phyloP scores from a whole-genome alignment of 2,888 invertebrate genomes.

The Phoenoteleia sp. region DNA sequence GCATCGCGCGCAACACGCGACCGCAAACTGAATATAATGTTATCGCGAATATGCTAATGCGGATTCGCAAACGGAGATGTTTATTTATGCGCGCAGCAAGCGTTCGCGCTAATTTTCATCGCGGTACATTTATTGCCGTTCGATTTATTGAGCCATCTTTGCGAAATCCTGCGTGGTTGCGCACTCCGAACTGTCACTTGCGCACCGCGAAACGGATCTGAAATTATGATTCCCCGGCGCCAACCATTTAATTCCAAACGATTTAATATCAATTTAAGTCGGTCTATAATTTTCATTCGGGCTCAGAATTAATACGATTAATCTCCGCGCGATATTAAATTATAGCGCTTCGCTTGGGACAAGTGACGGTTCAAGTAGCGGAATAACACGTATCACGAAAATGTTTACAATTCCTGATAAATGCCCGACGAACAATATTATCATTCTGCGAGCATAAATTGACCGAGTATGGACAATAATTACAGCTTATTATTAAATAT shows the following conservation, averaged over 20 bases:
- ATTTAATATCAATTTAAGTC: not conserved
- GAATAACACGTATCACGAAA: conserved; percentile 29
- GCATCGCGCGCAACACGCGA: conserved; percentile 51
- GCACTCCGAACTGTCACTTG: not conserved
- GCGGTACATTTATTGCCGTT: conserved; percentile 17
- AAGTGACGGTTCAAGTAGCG: not conserved
- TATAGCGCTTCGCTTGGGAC: not conserved
- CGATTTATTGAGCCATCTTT: conserved; percentile 5
- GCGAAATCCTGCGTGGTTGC: too few relatives aligned
- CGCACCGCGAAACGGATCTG: not conserved
- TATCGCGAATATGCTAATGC: conserved; percentile 59
- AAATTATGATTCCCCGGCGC: not conserved
- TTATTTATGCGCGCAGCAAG: conserved; percentile 26
- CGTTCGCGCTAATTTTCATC: conserved; percentile 23
- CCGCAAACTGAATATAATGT: conserved; percentile 50
- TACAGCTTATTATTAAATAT: conserved; percentile 48
- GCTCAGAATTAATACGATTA: conserved; percentile 36
- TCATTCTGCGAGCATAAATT: conserved; percentile 35
- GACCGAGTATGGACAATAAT: conserved; percentile 10
- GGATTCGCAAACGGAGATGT: conserved; percentile 13
- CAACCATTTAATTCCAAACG: not conserved
- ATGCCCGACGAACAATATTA: conserved; percentile 30
- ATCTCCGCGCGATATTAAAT: conserved; percentile 21
- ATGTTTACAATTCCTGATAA: conserved; percentile 47
- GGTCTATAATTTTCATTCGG: conserved; percentile 3